A percentile compares a stretch with the other conserved stretches of the same genome.
phyloP scores from a whole-genome alignment of 2,113 vertebrate species.

The Rattus rattus region DNA sequence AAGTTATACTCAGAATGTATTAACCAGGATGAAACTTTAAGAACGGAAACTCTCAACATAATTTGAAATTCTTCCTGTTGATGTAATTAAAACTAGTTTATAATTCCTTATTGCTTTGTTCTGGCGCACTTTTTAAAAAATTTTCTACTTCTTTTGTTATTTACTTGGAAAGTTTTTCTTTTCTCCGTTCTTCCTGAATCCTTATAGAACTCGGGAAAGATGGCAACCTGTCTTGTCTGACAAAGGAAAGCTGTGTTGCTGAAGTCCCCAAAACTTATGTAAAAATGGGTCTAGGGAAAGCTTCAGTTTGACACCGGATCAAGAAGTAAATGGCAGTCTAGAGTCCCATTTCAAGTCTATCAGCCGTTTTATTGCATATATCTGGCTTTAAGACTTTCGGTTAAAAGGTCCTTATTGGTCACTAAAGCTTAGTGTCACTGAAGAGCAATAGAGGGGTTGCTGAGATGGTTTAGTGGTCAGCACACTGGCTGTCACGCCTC shows the following conservation, averaged over 20 bases:
- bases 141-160: constrained; percentile 19
- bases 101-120: constrained; percentile 73
- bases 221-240: background rate
- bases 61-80: constrained; percentile 70
- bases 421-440: background rate
- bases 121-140: constrained; percentile 21
- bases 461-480: background rate
- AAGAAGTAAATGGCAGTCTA: background rate
- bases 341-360: constrained; percentile 29
- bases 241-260: background rate
- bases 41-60: constrained; percentile 59
- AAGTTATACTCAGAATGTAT: constrained; percentile 64
- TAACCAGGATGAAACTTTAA: constrained; percentile 64
- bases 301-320: background rate
- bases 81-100: constrained; percentile 77
- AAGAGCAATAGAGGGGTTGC: background rate
- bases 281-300: background rate
- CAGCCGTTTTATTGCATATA: constrained; percentile 11
- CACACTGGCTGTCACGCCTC: background rate
- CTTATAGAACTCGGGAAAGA: background rate
- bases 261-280: constrained; percentile 1
- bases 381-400: background rate
- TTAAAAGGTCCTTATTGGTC: background rate
- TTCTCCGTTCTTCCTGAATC: background rate
- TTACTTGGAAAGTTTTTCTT: background rate